These are phyloP conservation scores for Felis chaus DNA, from an alignment of 2,113 vertebrate species.

Conservation along the genomic window DNA sequence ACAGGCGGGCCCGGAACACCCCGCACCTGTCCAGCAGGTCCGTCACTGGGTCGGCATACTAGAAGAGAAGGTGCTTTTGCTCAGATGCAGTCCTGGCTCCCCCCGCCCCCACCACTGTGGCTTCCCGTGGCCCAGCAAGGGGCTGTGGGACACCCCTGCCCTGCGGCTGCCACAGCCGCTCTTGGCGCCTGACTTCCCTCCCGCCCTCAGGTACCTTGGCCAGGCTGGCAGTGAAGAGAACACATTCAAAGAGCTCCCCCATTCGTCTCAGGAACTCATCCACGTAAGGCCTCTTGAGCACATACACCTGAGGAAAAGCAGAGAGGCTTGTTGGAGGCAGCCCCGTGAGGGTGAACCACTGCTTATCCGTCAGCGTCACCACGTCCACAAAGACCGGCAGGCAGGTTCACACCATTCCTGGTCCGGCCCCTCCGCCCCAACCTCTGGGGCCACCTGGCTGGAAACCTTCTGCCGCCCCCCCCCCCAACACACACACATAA, in stretches of 20 bases:
- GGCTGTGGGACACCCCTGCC: not conserved
- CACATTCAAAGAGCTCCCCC: constrained; percentile 94
- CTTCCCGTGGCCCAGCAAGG: not conserved
- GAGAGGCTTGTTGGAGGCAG: not conserved
- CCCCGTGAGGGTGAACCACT: accelerated
- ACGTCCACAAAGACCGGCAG: not conserved
- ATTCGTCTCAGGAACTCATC: constrained; percentile 93
- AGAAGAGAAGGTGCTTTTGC: not conserved
- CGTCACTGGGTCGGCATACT: constrained; percentile 94
- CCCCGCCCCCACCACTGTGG: too few species aligned
- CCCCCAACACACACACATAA: too few species aligned
- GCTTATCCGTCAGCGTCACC: accelerated
- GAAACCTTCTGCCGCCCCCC: not conserved
- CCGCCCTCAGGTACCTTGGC: constrained; percentile 87
- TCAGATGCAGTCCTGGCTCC: not conserved
- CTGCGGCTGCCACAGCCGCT: too few species aligned
- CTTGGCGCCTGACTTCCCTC: not conserved
- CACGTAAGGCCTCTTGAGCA: constrained; percentile 94
- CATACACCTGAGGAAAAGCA: constrained; percentile 88
- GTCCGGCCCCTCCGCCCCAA: not conserved
- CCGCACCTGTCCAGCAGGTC: constrained; percentile 91
- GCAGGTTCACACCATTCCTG: not conserved
- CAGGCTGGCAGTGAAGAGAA: constrained; percentile 94
- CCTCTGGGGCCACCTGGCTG: not conserved
- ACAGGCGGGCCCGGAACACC: constrained; percentile 90